A percentile compares a stretch with the other conserved stretches of the same genome.
Conservation (phyloP, 2,797 vertebrate genomes). For the Momotus momota region DNA sequence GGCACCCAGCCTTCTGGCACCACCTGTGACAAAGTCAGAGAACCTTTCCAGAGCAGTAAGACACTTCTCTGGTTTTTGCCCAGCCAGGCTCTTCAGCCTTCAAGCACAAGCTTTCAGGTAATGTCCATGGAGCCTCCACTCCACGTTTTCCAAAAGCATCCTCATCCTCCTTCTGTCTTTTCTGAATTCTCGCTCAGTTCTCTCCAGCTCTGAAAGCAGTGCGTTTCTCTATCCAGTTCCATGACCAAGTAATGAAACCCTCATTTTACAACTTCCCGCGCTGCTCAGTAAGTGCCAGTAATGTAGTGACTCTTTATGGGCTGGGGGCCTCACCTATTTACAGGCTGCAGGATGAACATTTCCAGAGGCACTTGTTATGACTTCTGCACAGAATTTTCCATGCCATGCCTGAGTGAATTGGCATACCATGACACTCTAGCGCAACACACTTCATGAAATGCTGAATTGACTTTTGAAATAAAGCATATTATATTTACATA, state of each 20-base stretch:
- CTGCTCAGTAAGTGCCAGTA: neutral
- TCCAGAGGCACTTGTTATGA: constrained; percentile 32
- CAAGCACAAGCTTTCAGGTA: neutral
- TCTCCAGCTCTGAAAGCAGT: neutral
- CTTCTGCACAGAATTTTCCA: constrained; percentile 32
- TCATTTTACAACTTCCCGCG: neutral
- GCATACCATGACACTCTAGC: neutral
- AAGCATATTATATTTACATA: neutral
- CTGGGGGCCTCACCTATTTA: constrained; percentile 41
- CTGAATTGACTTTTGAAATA: neutral
- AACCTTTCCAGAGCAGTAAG: neutral
- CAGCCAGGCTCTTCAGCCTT: neutral
- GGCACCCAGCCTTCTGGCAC: neutral
- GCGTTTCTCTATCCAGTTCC: neutral
- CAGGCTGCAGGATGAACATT: constrained; percentile 16
- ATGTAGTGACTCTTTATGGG: neutral
- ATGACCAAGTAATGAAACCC: neutral
- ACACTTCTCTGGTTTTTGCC: neutral
- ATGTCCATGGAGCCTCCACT: neutral
- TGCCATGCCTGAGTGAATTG: neutral
- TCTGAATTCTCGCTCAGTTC: neutral
- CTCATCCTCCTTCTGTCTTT: fast-evolving
- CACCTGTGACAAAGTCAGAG: neutral
- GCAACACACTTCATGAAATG: neutral
- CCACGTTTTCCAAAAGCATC: neutral